Evolutionary conservation across 2,797 vertebrate genomes (phyloP).

Genomic region (Chaetophractus vellerosus): DNA sequence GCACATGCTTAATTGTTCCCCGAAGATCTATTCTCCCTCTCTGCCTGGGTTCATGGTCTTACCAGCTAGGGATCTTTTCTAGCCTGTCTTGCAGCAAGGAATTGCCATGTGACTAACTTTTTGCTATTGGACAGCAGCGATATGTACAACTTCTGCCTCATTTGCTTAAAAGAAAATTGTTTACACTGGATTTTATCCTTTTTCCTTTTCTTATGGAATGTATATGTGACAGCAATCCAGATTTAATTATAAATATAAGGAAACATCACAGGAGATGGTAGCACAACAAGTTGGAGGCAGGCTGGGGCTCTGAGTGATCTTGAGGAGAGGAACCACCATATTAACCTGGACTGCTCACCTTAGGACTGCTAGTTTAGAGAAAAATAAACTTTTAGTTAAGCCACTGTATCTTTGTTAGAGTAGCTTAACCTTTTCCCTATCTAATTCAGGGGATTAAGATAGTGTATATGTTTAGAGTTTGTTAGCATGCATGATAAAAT

Average conservation of each 20-base stretch:
- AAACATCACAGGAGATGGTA: neutral
- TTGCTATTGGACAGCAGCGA: neutral
- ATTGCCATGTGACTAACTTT: neutral
- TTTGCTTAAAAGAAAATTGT: neutral
- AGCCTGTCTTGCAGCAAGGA: neutral
- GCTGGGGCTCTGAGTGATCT: neutral
- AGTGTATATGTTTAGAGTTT: neutral
- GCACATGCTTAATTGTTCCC: neutral
- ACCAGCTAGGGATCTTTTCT: conserved; percentile 16
- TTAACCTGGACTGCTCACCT: neutral
- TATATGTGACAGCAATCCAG: neutral
- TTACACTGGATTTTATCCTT: neutral
- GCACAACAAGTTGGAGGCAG: neutral
- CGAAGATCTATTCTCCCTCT: neutral
- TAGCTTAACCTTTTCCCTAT: conserved; percentile 9
- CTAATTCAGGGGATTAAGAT: neutral
- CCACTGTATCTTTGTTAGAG: neutral
- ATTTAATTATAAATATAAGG: neutral
- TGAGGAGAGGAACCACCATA: neutral
- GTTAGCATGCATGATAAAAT: neutral
- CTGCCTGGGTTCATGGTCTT: neutral
- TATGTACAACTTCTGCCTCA: neutral
- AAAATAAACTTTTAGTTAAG: neutral
- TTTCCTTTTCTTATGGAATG: neutral
- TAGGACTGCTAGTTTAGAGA: neutral